Percentiles rank a stretch among this genome's conserved stretches.
phyloP scores from a whole-genome alignment of 2,797 vertebrate genomes.

The Silurus lanzhouensis region DNA sequence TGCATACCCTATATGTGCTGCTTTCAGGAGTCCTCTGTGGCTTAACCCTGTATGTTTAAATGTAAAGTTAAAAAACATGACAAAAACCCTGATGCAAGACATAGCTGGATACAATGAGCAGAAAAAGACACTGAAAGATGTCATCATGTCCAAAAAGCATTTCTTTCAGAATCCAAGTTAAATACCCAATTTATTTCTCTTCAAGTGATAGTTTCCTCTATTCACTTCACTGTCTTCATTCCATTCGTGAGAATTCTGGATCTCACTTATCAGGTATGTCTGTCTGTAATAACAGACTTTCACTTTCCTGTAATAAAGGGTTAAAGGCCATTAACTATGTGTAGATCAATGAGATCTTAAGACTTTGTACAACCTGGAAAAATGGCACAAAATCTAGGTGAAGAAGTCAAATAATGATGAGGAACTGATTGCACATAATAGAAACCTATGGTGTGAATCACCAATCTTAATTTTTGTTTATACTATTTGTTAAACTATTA shows the following conservation, averaged over 20 bases:
- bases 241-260: constrained; percentile 12
- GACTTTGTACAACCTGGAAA: constrained; percentile 56
- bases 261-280: constrained; percentile 29
- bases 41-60: background rate
- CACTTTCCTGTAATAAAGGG: constrained; percentile 72
- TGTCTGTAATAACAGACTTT: constrained; percentile 18
- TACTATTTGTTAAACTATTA: background rate
- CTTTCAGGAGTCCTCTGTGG: background rate
- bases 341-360: constrained; percentile 61
- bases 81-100: background rate
- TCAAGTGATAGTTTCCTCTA: constrained; percentile 9
- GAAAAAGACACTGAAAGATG: background rate
- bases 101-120: no score
- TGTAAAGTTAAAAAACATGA: background rate
- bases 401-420: constrained; percentile 37
- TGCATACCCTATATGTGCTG: background rate
- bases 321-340: constrained; percentile 52
- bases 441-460: constrained; percentile 7
- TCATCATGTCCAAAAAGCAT: background rate
- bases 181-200: background rate
- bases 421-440: constrained; percentile 15
- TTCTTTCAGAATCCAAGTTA: background rate
- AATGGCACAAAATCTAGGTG: constrained; percentile 38
- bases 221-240: constrained; percentile 1
- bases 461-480: background rate